Conservation (phyloP, 1,140 invertebrate genomes). For the Trichomalopsis sarcophagae region DNA sequence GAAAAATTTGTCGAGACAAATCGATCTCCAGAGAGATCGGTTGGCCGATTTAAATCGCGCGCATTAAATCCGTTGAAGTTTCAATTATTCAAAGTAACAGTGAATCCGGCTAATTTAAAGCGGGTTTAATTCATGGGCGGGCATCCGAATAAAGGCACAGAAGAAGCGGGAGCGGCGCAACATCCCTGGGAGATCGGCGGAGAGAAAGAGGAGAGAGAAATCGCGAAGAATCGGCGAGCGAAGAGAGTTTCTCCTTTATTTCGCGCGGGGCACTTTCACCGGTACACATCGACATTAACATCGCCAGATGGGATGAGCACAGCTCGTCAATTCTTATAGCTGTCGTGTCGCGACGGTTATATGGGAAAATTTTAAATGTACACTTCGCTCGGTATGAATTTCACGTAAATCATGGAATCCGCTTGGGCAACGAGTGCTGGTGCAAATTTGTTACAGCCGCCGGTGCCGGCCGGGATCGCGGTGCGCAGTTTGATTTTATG, state of each 20-base stretch:
- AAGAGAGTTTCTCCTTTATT: constrained; percentile 34
- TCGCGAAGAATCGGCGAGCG: constrained; percentile 17
- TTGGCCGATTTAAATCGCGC: too few relatives aligned
- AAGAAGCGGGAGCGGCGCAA: neutral
- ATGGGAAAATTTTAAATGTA: constrained; percentile 39
- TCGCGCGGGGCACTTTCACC: constrained; percentile 30
- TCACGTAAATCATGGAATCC: constrained; percentile 36
- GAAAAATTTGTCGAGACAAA: too few relatives aligned
- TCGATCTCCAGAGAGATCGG: too few relatives aligned
- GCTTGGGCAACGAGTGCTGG: constrained; percentile 11
- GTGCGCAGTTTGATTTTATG: constrained; percentile 16
- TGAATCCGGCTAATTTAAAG: neutral
- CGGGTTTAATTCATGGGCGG: neutral
- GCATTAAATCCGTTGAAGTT: neutral
- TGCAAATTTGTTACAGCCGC: constrained; percentile 7
- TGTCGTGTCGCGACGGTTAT: constrained; percentile 21
- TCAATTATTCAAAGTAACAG: constrained; percentile 19
- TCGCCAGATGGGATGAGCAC: constrained; percentile 16
- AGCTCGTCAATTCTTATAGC: constrained; percentile 44
- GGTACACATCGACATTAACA: constrained; percentile 31
- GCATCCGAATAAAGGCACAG: neutral
- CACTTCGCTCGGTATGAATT: constrained; percentile 18
- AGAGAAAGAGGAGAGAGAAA: neutral
- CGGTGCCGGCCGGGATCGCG: neutral
- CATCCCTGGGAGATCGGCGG: neutral